Conservation (phyloP, 2,113 vertebrate genomes). For the Panthera tigris region DNA sequence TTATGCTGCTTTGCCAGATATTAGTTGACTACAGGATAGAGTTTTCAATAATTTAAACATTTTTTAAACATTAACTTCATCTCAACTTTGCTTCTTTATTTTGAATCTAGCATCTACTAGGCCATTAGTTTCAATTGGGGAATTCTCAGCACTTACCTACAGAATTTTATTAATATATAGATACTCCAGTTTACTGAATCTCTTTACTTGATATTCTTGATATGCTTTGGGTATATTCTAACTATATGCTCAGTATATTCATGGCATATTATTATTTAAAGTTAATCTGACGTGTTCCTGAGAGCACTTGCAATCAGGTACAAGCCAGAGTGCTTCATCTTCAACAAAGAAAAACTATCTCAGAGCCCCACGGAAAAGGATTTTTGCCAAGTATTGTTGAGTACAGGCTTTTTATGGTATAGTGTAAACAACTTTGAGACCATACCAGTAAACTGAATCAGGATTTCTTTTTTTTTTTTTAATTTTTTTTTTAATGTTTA, state of each 20-base stretch:
- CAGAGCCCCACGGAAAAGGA: not conserved
- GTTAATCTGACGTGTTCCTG: not conserved
- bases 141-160: not conserved
- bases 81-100: constrained; percentile 12
- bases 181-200: constrained; percentile 11
- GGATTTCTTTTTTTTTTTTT: no score
- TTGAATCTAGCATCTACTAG: constrained; percentile 28
- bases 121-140: not conserved
- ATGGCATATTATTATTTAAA: not conserved
- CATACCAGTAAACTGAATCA: not conserved
- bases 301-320: constrained; percentile 43
- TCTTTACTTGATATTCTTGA: not conserved
- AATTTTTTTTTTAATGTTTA: no score
- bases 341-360: constrained; percentile 36
- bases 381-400: not conserved
- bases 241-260: constrained; percentile 34
- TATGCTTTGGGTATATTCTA: not conserved
- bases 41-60: not conserved
- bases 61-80: not conserved
- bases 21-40: not conserved
- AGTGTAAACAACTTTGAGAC: constrained; percentile 20
- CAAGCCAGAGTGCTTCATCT: constrained; percentile 32
- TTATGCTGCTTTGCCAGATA: not conserved
- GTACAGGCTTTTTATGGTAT: not conserved
- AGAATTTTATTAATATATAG: not conserved